These are phyloP conservation scores for Eulemur albifrons DNA, from an alignment of 2,797 vertebrate genomes.

Conservation along the genomic window DNA sequence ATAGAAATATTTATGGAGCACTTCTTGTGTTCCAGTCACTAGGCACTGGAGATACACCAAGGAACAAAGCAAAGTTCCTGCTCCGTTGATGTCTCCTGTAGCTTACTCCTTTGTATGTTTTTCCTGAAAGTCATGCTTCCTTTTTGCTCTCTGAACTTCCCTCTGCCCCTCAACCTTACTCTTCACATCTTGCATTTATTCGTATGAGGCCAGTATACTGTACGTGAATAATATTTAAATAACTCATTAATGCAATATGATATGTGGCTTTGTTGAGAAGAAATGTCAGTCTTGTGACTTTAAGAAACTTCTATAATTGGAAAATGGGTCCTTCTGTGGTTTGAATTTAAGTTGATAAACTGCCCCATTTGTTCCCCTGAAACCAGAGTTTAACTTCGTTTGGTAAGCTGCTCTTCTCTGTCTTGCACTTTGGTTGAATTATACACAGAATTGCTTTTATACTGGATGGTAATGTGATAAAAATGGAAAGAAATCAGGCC, in stretches of 20 bases:
- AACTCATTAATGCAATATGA: background rate
- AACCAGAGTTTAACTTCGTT: background rate
- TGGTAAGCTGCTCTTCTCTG: background rate
- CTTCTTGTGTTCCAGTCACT: background rate
- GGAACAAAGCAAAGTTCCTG: background rate
- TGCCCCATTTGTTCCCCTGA: background rate
- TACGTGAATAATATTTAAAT: background rate
- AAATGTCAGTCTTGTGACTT: background rate
- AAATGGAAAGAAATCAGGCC: background rate
- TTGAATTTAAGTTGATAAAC: background rate
- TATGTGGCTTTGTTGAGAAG: background rate
- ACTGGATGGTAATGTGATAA: background rate
- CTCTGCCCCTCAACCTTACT: background rate
- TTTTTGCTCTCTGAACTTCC: background rate
- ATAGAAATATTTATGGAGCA: background rate
- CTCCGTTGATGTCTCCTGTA: background rate
- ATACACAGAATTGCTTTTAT: slow-evolving; percentile 12
- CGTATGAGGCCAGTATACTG: background rate
- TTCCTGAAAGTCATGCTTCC: background rate
- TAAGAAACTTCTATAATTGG: background rate
- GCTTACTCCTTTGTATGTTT: background rate
- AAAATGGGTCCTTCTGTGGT: background rate
- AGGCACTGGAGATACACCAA: background rate
- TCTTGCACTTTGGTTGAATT: background rate
- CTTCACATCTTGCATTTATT: slow-evolving; percentile 20